phyloP scores from a whole-genome alignment of 1,140 invertebrate species.

The Archivesica marissinica region DNA sequence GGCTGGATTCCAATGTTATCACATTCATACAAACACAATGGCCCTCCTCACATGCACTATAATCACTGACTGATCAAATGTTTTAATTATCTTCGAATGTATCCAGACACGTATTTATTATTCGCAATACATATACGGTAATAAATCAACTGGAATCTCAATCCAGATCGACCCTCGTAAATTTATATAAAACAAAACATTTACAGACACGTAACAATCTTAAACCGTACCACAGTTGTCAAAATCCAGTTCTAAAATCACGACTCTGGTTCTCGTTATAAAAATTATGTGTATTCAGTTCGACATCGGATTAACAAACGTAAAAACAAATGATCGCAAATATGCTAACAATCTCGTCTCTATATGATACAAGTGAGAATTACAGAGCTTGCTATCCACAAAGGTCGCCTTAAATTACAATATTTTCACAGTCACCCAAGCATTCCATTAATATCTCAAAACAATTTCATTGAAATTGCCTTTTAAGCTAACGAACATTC shows the following conservation, averaged over 20 bases:
- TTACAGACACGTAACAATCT: not conserved
- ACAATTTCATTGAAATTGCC: constrained; percentile 22
- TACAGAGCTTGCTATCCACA: not conserved
- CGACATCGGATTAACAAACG: not conserved
- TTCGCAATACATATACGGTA: too few relatives aligned
- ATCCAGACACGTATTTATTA: too few relatives aligned
- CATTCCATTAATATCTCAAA: constrained; percentile 28
- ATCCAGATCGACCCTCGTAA: not conserved
- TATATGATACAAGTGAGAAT: not conserved
- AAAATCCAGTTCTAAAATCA: too few relatives aligned
- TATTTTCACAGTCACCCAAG: constrained; percentile 22
- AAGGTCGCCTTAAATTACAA: not conserved
- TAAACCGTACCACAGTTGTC: not conserved
- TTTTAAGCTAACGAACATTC: constrained; percentile 10
- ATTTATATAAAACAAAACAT: not conserved
- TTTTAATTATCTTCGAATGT: too few relatives aligned
- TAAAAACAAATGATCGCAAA: not conserved
- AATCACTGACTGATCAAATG: too few relatives aligned
- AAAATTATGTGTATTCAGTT: not conserved
- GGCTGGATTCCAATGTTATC: too few relatives aligned
- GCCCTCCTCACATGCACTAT: too few relatives aligned
- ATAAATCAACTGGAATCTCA: too few relatives aligned
- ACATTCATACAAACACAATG: too few relatives aligned
- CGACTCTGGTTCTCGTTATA: too few relatives aligned
- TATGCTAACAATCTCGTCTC: constrained; percentile 1